phyloP scores from a whole-genome alignment of 2,797 vertebrate genomes.

The Paedocypris micromegethes region DNA sequence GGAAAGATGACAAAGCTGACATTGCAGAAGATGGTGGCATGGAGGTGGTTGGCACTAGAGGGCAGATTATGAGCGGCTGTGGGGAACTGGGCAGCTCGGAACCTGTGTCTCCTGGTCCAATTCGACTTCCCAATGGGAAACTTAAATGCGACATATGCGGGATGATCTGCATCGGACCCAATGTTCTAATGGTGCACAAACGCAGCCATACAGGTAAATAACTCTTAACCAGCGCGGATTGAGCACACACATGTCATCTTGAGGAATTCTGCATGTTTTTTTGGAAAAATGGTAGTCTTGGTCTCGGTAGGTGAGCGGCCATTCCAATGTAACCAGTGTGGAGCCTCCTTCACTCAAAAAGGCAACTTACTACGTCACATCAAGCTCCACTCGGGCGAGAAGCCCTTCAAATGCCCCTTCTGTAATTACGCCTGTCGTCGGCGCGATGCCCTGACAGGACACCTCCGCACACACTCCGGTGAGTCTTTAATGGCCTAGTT shows the following conservation, averaged over 20 bases:
- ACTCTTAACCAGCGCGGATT: neutral
- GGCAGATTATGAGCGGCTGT: constrained; percentile 72
- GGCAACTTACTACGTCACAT: constrained; percentile 94
- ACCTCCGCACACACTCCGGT: constrained; percentile 95
- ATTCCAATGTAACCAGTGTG: constrained; percentile 96
- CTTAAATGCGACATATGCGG: constrained; percentile 93
- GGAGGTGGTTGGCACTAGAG: constrained; percentile 65
- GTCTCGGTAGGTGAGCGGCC: constrained; percentile 82
- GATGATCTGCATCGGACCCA: constrained; percentile 94
- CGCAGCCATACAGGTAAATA: constrained; percentile 91
- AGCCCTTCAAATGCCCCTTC: constrained; percentile 94
- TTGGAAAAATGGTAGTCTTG: constrained; percentile 24
- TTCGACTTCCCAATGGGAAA: constrained; percentile 89
- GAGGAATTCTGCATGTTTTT: constrained; percentile 13
- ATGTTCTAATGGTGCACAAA: constrained; percentile 97
- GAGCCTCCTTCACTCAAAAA: constrained; percentile 96
- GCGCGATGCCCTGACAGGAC: constrained; percentile 88
- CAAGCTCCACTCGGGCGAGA: constrained; percentile 95
- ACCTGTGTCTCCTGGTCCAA: constrained; percentile 80
- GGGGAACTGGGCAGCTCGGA: constrained; percentile 76
- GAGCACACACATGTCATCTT: constrained; percentile 5
- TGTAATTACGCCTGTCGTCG: constrained; percentile 94
- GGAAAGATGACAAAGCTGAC: constrained; percentile 74
- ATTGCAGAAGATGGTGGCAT: constrained; percentile 67
- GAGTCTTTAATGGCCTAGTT: constrained; percentile 50